Base-by-base conservation (phyloP, 1,140 invertebrate genomes). In the Dysdera silvatica region DNA sequence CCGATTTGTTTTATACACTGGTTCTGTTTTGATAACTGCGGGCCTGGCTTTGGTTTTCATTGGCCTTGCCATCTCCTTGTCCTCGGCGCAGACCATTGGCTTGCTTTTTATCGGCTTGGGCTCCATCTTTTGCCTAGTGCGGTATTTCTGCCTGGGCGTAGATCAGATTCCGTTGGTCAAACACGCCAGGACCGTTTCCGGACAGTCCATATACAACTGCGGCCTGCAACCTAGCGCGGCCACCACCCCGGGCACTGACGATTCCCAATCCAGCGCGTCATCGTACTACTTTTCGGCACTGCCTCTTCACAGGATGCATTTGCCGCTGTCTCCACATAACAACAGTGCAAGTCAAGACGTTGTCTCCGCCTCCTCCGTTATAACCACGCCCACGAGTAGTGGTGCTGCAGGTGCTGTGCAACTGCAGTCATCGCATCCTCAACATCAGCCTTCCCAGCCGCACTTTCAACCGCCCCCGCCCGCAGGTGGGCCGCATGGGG, bases 1-100 rank as follows among this genome's bases (percentile, higher is more conserved):
- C 20, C 64, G 64, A 12, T 59, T 67, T 23, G 51, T 67, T 6
- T 49, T 67, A 2, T 62, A 69, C 56, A 53, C 49, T 18, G 66
- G 66, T n/a, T 60, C 62, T 23, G 57, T 68, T 16, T 55, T 64
- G 18, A 26, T 68, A 18, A 62, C 61, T 16, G 63, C 65, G 28
- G 68, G 68, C n/a, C 55, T 69, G 20, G 45, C 59, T 12, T 51
- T 66, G 3, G 56, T 69, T 20, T 49, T 69, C 31, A 69, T 69
- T 26, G 68, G 68, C 5, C 45, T 69, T 40, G 67, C 33, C n/a
- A 47, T 57, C 6, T 26, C 40, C 7, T 52, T 52, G 14, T 20
- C 45, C 16, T n/a, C 67, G 2, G 54, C 64, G 10, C 68, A 68
- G 40, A 67, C 66, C 18, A 54, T 69, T 12, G 68, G 68, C 12